Base-by-base conservation (phyloP, 2,888 invertebrate species). In the Caenorhabditis sp. region DNA sequence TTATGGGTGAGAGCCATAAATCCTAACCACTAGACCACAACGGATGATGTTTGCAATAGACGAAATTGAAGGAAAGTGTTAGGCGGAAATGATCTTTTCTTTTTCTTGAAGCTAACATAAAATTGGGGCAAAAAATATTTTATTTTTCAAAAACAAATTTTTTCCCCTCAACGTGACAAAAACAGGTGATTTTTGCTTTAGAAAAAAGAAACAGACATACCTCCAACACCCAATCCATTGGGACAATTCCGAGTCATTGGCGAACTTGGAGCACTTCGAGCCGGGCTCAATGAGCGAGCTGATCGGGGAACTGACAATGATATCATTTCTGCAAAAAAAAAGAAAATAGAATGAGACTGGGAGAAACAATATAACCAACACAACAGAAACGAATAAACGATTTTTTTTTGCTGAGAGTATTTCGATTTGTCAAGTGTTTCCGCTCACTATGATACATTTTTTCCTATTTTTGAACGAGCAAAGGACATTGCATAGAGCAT, bases 1-100 rank as follows among this genome's bases (percentile, higher is more conserved):
- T 77, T 80, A 75, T 72, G 80, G 80, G 80, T 80, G 80, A 80
- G 77, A 80, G 80, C 80, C 80, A 73, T 72, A 80, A 80, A 80
- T 77, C 77, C 80, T 79, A 77, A 79, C 79, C 79, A 43, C 43
- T 43, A 53, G 53, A 53, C 25, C 21, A 23, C 53, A 53, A 53
- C 23, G 21, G 53, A 53, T 26, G 25, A 25, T 17, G 17, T 7
- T 8, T 4, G 27, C 25, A 7, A 4, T 7, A 4, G 27, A 14
- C 3, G 27, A 56, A 53, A 23, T 20, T 23, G 53, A 8, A 23
- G 23, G 4, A 14, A 21, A 53, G 21, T 53, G 53, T 7, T 23
- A 53, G n/a, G n/a, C n/a, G n/a, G n/a, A n/a, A n/a, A n/a, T n/a
- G n/a, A n/a, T n/a, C n/a, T n/a, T n/a, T n/a, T n/a, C n/a, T n/a